phyloP scores from a whole-genome alignment of 2,888 invertebrate genomes.

The Drosophila falleni region DNA sequence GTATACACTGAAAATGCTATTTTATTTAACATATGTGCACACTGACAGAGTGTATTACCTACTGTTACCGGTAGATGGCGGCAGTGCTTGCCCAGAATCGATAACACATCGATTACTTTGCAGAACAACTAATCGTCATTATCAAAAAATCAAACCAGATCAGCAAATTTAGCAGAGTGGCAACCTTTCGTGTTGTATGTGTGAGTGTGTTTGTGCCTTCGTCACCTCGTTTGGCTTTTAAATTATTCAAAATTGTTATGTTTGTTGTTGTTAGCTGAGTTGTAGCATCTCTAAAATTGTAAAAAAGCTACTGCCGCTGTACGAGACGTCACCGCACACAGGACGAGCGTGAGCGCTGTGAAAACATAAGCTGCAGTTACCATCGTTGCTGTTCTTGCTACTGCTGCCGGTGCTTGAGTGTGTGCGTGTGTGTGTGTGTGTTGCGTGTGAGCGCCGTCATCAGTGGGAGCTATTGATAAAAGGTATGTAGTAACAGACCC shows the following conservation, averaged over 20 bases:
- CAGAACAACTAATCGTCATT: no score
- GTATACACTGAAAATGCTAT: constrained; percentile 38
- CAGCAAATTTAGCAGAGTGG: no score
- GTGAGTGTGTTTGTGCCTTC: constrained; percentile 41
- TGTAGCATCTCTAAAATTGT: constrained; percentile 10
- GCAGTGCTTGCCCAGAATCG: no score
- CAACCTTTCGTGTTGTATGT: no score
- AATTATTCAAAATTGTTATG: constrained; percentile 43
- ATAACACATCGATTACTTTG: no score
- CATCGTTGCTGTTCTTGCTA: constrained; percentile 26
- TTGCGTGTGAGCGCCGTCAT: constrained; percentile 42
- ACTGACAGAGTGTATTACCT: constrained; percentile 5
- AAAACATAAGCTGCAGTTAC: constrained; percentile 22
- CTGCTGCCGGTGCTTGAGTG: constrained; percentile 46
- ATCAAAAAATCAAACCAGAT: no score
- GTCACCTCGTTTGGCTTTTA: constrained; percentile 48
- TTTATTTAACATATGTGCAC: constrained; percentile 1
- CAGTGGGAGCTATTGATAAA: constrained; percentile 43
- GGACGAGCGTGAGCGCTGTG: constrained; percentile 6
- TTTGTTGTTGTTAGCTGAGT: constrained; percentile 19
- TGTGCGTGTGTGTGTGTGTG: constrained; percentile 37
- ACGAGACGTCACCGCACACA: constrained; percentile 16
- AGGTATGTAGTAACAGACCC: constrained; percentile 23
- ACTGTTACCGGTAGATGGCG: constrained; percentile 30
- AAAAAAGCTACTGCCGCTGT: neutral